phyloP scores from a whole-genome alignment of 1,140 invertebrate species.

The Orussus abietinus region DNA sequence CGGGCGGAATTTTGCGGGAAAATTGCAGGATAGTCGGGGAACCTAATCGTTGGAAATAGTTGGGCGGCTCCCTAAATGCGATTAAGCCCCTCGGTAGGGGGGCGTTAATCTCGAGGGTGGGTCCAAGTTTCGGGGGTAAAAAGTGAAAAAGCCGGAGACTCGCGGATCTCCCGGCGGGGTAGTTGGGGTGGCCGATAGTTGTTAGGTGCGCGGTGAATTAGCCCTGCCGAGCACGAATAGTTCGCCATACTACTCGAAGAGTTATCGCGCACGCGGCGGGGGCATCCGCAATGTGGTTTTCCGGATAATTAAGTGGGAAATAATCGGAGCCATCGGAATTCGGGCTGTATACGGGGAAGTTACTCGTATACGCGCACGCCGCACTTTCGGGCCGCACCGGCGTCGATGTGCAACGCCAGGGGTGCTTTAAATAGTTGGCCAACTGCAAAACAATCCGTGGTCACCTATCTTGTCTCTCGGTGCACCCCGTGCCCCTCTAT shows the following conservation, averaged over 20 bases:
- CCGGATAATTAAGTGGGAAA: constrained; percentile 37
- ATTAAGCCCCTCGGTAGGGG: no score
- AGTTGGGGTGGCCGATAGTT: no score
- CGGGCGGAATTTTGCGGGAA: no score
- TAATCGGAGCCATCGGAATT: constrained; percentile 34
- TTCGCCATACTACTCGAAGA: neutral
- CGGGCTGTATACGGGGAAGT: constrained; percentile 13
- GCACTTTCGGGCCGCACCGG: constrained; percentile 5
- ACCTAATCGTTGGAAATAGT: no score
- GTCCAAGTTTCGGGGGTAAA: no score
- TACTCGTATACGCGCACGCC: constrained; percentile 23
- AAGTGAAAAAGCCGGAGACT: no score
- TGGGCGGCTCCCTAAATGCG: no score
- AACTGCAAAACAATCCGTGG: constrained; percentile 30
- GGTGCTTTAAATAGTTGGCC: constrained; percentile 29
- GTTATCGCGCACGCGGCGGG: constrained; percentile 1
- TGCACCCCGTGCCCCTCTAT: no score
- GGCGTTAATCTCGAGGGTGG: no score
- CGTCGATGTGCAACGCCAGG: constrained; percentile 12
- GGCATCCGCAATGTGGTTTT: constrained; percentile 33
- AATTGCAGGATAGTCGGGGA: no score
- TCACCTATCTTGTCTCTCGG: no score
- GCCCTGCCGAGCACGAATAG: neutral
- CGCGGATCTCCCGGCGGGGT: no score
- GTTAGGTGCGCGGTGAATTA: neutral